Percentiles rank a stretch among this genome's conserved stretches.
Evolutionary conservation across 1,140 invertebrate genomes (phyloP).

Genomic region (Cryptotermes secundus): DNA sequence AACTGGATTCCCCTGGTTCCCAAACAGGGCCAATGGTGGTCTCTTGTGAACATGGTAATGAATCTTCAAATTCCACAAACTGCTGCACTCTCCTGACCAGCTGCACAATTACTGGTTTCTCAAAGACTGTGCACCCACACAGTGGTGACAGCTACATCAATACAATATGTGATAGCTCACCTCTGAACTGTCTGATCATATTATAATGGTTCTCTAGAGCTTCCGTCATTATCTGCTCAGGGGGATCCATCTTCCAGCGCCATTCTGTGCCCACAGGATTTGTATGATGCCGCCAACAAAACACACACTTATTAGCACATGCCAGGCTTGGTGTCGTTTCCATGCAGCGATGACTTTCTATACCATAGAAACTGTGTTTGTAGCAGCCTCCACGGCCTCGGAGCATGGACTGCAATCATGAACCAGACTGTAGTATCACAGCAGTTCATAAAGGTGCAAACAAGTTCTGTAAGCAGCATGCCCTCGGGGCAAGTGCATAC

Average conservation of each 20-base stretch:
- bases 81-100: too few relatives aligned
- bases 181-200: constrained; percentile 65
- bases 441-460: too few relatives aligned
- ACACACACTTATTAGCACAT: constrained; percentile 70
- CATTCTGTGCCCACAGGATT: constrained; percentile 71
- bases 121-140: too few relatives aligned
- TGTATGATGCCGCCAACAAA: constrained; percentile 69
- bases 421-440: too few relatives aligned
- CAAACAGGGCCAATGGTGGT: too few relatives aligned
- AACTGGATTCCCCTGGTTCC: too few relatives aligned
- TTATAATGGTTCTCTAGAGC: constrained; percentile 58
- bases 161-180: constrained; percentile 40
- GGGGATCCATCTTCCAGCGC: constrained; percentile 64
- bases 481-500: too few relatives aligned
- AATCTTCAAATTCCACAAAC: too few relatives aligned
- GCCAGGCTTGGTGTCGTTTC: constrained; percentile 65
- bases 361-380: constrained; percentile 69
- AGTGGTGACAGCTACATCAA: too few relatives aligned
- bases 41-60: too few relatives aligned
- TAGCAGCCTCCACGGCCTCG: constrained; percentile 66
- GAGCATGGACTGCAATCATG: constrained; percentile 56
- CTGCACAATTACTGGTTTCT: too few relatives aligned
- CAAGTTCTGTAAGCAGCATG: too few relatives aligned
- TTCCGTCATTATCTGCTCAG: constrained; percentile 56
- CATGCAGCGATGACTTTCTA: constrained; percentile 65